Evolutionary conservation across 2,113 vertebrate species (phyloP), one percentile per base, ranked within the genome.

Genomic region (Microcebus murinus): DNA sequence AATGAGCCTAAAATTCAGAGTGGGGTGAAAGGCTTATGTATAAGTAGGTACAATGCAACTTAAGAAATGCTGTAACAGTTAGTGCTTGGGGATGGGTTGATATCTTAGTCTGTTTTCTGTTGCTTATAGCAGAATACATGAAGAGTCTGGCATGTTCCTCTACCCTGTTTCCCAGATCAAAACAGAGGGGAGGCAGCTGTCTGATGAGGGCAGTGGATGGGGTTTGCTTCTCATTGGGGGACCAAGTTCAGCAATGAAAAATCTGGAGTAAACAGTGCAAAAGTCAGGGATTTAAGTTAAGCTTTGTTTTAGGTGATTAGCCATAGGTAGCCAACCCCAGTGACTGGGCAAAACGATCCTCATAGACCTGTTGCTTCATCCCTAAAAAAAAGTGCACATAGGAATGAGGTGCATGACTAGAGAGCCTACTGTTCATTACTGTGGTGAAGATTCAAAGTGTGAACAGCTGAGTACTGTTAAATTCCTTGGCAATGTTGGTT

Each of bases 341-440:
- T 39, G 31, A 74, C 13, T 21, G 67, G 25, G n/a, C 39, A 34
- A 90, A 91, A 71, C 15, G 23, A 71, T 36, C 50, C 23, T 71
- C 21, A 76, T 42, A 89, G 96, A n/a, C 27, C 21, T 90, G 52
- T 8, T 90, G 45, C 11, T 65, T 84, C n/a, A 63, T 21, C 29
- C 67, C 4, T 1, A 79, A 25, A 74, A 59, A 59, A 61, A 21
- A 50, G 57, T 4, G 29, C 13, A 36, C 3, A 34, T 8, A 17
- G 17, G 27, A 59, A 27, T 17, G 2, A 4, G 20, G 10, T 6
- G 2, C 20, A 39, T 10, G 55, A 27, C 34, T 59, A 13, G 3
- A 10, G 2, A 48, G 2, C 6, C 23, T 63, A 12, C 0, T 20
- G 6, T 1, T 76, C 50, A 29, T 2, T 10, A n/a, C 23, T 39